A percentile compares a stretch with the other conserved stretches of the same genome.
phyloP scores from a whole-genome alignment of 2,888 invertebrate species.

The Catocala sponsa region DNA sequence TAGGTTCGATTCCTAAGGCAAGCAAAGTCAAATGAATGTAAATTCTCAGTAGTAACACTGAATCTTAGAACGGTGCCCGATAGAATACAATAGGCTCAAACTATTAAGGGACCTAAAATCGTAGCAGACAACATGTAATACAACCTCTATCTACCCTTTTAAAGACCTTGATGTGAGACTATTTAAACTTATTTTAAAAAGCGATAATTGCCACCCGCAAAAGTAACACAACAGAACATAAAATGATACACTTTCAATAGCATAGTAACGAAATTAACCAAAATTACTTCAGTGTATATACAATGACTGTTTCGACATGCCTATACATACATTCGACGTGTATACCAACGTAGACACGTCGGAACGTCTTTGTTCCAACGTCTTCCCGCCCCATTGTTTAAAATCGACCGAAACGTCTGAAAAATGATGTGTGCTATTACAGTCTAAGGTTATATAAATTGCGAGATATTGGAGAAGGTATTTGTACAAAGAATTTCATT shows the following conservation, averaged over 20 bases:
- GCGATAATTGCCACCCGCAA: too few species aligned
- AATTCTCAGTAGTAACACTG: too few species aligned
- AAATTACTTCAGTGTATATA: conserved; percentile 3
- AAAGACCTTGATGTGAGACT: too few species aligned
- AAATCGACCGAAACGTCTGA: conserved; percentile 40
- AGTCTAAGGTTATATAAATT: conserved; percentile 9
- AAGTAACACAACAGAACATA: too few species aligned
- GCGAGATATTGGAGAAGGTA: conserved; percentile 12
- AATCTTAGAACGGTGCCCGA: too few species aligned
- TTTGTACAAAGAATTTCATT: conserved; percentile 8
- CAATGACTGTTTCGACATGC: conserved; percentile 7
- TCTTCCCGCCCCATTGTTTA: conserved; percentile 40
- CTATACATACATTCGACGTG: conserved; percentile 10
- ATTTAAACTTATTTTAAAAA: too few species aligned
- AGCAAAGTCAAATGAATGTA: too few species aligned
- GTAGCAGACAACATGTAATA: too few species aligned
- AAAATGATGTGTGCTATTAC: conserved; percentile 40
- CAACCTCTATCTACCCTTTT: too few species aligned
- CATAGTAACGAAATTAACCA: conserved; percentile 9
- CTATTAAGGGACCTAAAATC: too few species aligned
- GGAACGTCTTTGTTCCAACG: conserved; percentile 35
- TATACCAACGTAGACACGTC: conserved; percentile 17
- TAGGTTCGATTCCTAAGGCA: too few species aligned
- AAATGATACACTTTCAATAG: background rate
- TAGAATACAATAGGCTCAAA: too few species aligned